Percentiles rank a stretch among this genome's conserved stretches.
Evolutionary conservation across 2,113 vertebrate species (phyloP).

Genomic region (Cranoglanis bouderius): DNA sequence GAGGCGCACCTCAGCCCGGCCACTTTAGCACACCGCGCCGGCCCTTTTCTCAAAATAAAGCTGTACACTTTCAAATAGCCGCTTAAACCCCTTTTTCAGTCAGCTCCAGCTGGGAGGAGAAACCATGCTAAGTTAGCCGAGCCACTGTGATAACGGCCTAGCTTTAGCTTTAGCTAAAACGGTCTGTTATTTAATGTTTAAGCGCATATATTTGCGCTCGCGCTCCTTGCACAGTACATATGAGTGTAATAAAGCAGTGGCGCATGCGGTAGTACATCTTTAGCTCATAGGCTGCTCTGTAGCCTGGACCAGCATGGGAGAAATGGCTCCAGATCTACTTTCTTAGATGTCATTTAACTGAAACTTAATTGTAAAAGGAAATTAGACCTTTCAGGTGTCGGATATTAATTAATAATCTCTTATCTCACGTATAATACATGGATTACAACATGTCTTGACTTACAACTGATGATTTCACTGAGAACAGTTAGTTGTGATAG

Average conservation of each 20-base stretch:
- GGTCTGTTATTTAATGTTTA: too few species aligned
- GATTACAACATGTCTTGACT: background rate
- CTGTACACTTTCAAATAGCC: background rate
- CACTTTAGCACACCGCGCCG: background rate
- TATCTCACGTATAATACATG: background rate
- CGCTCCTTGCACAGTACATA: background rate
- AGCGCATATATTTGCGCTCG: background rate
- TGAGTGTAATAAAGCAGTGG: background rate
- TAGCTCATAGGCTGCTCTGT: background rate
- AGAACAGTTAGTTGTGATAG: background rate
- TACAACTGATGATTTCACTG: background rate
- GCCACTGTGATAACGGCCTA: background rate
- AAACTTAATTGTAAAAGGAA: background rate
- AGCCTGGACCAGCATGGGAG: background rate
- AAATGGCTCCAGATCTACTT: background rate
- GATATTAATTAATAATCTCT: too few species aligned
- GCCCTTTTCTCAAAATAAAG: background rate
- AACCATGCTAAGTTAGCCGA: background rate
- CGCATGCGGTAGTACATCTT: background rate
- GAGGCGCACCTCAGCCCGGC: conserved; percentile 43
- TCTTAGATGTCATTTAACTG: background rate
- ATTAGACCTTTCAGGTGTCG: background rate
- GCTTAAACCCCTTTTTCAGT: background rate
- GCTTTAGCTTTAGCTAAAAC: background rate
- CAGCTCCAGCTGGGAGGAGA: background rate